phyloP scores from a whole-genome alignment of 2,888 invertebrate genomes.

The Caenorhabditis drosophilae region DNA sequence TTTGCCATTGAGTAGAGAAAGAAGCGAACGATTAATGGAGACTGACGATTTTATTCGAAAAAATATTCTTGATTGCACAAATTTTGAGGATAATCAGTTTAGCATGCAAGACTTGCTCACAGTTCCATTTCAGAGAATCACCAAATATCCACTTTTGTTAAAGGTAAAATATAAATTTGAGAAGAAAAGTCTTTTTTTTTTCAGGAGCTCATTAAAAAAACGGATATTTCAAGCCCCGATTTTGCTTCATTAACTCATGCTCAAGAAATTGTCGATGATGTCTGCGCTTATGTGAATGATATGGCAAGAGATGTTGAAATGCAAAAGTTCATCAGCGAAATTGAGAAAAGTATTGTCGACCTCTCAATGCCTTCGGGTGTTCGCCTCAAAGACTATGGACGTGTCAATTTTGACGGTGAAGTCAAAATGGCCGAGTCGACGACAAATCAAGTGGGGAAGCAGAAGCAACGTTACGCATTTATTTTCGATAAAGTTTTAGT shows the following conservation, averaged over 20 bases:
- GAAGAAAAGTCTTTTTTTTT: constrained; percentile 2
- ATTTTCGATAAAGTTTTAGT: constrained; percentile 96
- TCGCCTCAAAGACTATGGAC: constrained; percentile 86
- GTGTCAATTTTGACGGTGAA: constrained; percentile 90
- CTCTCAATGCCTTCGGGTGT: constrained; percentile 77
- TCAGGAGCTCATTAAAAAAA: constrained; percentile 72
- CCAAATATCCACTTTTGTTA: constrained; percentile 92
- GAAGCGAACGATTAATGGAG: constrained; percentile 68
- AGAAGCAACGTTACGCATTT: constrained; percentile 81
- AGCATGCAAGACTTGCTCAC: constrained; percentile 91
- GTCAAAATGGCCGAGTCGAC: constrained; percentile 60
- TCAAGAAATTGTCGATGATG: constrained; percentile 69
- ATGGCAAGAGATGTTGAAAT: constrained; percentile 95
- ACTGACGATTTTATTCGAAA: constrained; percentile 12
- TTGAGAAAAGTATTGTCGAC: constrained; percentile 77
- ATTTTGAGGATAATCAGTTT: constrained; percentile 82
- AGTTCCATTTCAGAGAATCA: constrained; percentile 96
- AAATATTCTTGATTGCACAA: constrained; percentile 82
- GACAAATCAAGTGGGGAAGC: constrained; percentile 29
- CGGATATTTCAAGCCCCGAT: constrained; percentile 79
- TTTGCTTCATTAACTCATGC: constrained; percentile 83
- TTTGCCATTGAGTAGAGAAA: constrained; percentile 85
- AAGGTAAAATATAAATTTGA: constrained; percentile 77
- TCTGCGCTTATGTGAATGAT: constrained; percentile 86
- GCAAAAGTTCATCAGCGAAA: constrained; percentile 84